phyloP scores from a whole-genome alignment of 1,140 invertebrate genomes.

The Tigriopus japonicus region DNA sequence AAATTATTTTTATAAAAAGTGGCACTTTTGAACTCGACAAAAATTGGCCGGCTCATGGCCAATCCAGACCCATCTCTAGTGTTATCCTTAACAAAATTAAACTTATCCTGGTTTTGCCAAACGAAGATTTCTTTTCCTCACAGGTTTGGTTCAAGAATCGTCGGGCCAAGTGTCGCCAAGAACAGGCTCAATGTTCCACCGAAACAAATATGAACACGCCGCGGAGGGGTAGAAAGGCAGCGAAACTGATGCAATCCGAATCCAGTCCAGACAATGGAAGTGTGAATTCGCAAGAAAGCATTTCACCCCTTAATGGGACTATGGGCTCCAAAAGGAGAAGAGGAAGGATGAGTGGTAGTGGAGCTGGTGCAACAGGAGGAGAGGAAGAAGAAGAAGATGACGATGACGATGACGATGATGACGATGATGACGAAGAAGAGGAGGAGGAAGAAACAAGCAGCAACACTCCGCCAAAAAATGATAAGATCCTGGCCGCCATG shows the following conservation, averaged over 20 bases:
- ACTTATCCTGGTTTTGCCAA: not conserved
- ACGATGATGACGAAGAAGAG: too few species aligned
- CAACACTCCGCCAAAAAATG: too few species aligned
- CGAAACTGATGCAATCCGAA: too few species aligned
- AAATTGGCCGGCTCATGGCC: not conserved
- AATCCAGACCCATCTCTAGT: not conserved
- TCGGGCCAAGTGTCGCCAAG: slow-evolving; percentile 22
- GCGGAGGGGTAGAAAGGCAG: slow-evolving; percentile 13
- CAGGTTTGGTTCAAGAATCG: slow-evolving; percentile 24
- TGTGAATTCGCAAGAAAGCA: slow-evolving; percentile 15
- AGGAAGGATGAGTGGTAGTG: too few species aligned
- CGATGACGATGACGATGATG: too few species aligned
- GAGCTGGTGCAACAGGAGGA: too few species aligned
- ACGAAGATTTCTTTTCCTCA: not conserved
- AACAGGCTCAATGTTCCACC: slow-evolving; percentile 27
- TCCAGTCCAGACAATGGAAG: not conserved
- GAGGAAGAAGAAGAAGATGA: too few species aligned
- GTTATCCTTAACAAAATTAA: not conserved
- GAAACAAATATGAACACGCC: slow-evolving; percentile 20
- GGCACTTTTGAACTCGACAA: not conserved
- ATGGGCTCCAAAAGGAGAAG: too few species aligned
- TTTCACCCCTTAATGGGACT: slow-evolving; percentile 14
- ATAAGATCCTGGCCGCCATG: too few species aligned
- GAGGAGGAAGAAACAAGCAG: too few species aligned
- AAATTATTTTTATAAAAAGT: too few species aligned